Conservation (phyloP, 2,113 vertebrate genomes). For the Burhinus oedicnemus region DNA sequence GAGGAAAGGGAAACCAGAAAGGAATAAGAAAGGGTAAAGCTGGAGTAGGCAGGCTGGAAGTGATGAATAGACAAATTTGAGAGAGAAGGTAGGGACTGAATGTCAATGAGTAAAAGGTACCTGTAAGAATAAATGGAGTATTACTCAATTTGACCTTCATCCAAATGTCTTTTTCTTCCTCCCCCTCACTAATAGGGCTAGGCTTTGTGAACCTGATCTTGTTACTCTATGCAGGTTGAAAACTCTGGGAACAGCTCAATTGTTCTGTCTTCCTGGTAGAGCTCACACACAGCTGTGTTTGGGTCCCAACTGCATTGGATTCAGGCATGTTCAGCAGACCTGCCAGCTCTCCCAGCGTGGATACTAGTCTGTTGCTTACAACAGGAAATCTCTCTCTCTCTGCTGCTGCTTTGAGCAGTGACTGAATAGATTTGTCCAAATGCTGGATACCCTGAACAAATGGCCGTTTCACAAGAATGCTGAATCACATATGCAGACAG, state of each 20-base stretch:
- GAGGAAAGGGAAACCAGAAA: background rate
- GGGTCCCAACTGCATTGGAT: background rate
- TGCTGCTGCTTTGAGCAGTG: background rate
- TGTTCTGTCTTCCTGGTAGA: background rate
- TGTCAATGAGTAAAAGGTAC: background rate
- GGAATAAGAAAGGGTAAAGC: background rate
- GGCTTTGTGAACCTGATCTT: background rate
- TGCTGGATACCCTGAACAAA: background rate
- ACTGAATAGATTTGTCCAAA: background rate
- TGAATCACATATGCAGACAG: background rate
- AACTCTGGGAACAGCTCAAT: background rate
- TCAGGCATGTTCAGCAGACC: background rate
- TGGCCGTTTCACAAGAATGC: background rate
- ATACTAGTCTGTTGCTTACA: background rate
- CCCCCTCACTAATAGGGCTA: background rate
- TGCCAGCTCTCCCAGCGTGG: background rate
- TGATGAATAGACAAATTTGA: background rate
- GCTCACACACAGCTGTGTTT: constrained; percentile 10
- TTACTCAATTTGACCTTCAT: background rate
- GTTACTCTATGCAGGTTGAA: background rate
- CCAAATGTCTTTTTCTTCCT: background rate
- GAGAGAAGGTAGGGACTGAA: background rate
- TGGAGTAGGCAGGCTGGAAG: background rate
- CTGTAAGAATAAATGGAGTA: background rate
- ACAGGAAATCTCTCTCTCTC: background rate